These are phyloP conservation scores for Sepiola atlantica DNA, from an alignment of 2,888 invertebrate species.

Conservation along the genomic window DNA sequence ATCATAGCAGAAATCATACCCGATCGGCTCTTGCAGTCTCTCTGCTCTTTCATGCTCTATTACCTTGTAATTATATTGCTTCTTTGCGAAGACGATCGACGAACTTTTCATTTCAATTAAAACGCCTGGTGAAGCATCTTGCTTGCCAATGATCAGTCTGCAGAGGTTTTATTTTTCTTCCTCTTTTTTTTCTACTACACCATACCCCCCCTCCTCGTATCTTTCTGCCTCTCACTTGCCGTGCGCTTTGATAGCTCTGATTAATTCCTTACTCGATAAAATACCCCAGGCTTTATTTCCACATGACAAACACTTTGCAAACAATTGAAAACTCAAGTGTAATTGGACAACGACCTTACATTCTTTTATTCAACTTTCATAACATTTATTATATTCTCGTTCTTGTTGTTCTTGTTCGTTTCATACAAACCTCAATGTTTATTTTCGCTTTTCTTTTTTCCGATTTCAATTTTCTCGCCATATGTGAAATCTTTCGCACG, in stretches of 20 bases:
- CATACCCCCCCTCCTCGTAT: too few relatives aligned
- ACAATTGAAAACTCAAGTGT: not conserved
- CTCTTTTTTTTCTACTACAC: too few relatives aligned
- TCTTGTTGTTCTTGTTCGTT: not conserved
- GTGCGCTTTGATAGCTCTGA: not conserved
- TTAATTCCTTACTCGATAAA: not conserved
- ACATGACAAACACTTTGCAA: not conserved
- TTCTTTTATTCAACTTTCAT: not conserved
- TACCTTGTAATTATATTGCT: constrained; percentile 32
- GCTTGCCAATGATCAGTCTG: not conserved
- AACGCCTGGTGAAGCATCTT: constrained; percentile 19
- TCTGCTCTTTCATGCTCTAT: not conserved
- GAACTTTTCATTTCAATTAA: constrained; percentile 13
- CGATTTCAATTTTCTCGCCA: not conserved
- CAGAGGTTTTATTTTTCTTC: not conserved
- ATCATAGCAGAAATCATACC: not conserved
- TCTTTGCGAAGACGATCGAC: not conserved
- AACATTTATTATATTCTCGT: not conserved
- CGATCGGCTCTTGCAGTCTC: not conserved
- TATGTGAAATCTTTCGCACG: not conserved
- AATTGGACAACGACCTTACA: not conserved
- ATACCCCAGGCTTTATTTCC: not conserved
- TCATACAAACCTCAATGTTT: not conserved
- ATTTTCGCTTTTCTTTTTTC: not conserved
- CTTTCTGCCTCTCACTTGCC: not conserved